Evolutionary conservation across 2,797 vertebrate genomes (phyloP), one percentile per base, ranked within the genome.

Genomic region (Synanceia verrucosa): DNA sequence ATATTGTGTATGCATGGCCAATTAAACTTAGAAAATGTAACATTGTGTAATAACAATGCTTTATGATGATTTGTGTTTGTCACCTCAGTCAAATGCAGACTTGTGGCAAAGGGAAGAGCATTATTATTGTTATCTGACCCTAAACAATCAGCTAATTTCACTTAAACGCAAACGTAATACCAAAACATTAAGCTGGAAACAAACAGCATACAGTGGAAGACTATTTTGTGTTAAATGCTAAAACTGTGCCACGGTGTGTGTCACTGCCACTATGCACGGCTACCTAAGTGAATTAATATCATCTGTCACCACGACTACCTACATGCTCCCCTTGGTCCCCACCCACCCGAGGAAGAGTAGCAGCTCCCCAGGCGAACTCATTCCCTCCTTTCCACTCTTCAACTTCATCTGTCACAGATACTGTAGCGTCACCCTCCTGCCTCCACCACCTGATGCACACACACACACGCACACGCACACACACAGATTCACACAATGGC

Each of bases 221-320:
- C 4, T 28, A 41, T 11, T 8, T 10, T 52, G 4, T 18, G 4
- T 16, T 10, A 19, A 14, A 47, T 48, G 43, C 61, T 48, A 79
- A 87, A 43, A 73, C 73, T 56, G 67, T 80, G 56, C 39, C 70
- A 47, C 46, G 61, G 43, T 70, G 85, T 72, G 80, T 78, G 81
- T 87, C 84, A 71, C 60, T 24, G 76, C 14, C 78, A 82, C 71
- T 57, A 82, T 62, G 88, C 87, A 76, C 76, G 63, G 70, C 64
- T 77, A 92, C 87, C 86, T 86, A 78, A 84, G 85, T 90, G 85
- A 91, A 91, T 91, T 88, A 91, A 86, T 79, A 86, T 87, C 86
- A 91, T 88, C 88, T 89, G 90, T 92, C 91, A 92, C 37, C 3
- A 92, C 41, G 4, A 53, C 81, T 79, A 76, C 84, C 90, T 84